phyloP scores from a whole-genome alignment of 2,797 vertebrate genomes.

The Peromyscus attwateri region DNA sequence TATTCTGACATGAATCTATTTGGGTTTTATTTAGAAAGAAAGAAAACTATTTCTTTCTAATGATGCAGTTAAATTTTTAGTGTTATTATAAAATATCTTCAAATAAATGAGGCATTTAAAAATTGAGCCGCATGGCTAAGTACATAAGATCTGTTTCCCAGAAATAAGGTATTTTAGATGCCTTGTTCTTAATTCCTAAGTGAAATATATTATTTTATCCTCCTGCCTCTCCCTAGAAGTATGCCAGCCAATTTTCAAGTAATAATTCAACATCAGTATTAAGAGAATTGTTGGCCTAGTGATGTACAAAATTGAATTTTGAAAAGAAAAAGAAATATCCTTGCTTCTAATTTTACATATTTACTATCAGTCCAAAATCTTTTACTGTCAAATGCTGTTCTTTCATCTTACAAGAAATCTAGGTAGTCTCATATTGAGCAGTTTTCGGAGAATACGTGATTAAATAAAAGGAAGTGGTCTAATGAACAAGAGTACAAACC shows the following conservation, averaged over 20 bases:
- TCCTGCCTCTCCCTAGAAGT: not conserved
- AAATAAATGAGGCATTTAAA: not conserved
- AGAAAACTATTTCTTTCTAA: conserved; percentile 13
- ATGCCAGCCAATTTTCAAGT: conserved; percentile 36
- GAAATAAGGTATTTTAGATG: conserved; percentile 27
- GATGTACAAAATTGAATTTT: conserved; percentile 47
- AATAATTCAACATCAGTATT: conserved; percentile 44
- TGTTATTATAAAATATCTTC: not conserved
- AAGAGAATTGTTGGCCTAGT: conserved; percentile 46
- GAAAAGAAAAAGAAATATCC: conserved; percentile 54
- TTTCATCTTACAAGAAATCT: conserved; percentile 39
- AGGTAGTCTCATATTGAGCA: conserved; percentile 31
- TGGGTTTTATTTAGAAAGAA: not conserved
- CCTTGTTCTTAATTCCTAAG: conserved; percentile 35
- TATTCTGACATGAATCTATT: conserved; percentile 58
- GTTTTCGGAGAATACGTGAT: conserved; percentile 29
- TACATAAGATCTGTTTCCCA: conserved; percentile 9
- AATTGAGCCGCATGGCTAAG: conserved; percentile 5
- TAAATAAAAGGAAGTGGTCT: not conserved
- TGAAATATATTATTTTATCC: not conserved
- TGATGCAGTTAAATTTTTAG: not conserved
- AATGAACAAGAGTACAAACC: not conserved
- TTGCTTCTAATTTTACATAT: conserved; percentile 40
- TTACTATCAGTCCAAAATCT: conserved; percentile 2
- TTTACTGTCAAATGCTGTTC: conserved; percentile 37